Base-by-base conservation (phyloP, 2,888 invertebrate genomes). In the Meiosimyza platycephala region DNA sequence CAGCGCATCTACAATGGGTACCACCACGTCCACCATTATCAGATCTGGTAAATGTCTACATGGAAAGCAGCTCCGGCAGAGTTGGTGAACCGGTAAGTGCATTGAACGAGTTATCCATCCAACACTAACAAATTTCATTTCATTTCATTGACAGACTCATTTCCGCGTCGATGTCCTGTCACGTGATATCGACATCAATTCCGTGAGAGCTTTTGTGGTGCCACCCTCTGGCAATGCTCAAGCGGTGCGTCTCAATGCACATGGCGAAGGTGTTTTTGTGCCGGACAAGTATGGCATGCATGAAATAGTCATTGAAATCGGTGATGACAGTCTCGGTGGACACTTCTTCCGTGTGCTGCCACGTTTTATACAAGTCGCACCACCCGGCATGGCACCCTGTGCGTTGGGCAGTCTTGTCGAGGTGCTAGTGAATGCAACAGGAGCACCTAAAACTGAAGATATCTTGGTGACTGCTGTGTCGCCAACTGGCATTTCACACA, bases 201-300 rank as follows among this genome's bases (percentile, higher is more conserved):
- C 93, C 66, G 92, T 95, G 40, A 91, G 91, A 72, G 93, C 93
- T 4, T 93, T 93, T 75, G 91, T 96, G 71, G 91, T 93, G 70
- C 94, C 94, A 76, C 95, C 95, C 13, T 90, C 93, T 76, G 94
- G 94, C 72, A 90, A 91, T 75, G 90, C 91, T 78, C 90, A 90
- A 28, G 86, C 87, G 76, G 87, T 92, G 67, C 91, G 91, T 72
- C 86, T 94, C 74, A 92, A 93, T 79, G 88, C 90, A 9, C 90
- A 92, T 51, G 96, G 95, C 2, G 92, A 93, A 77, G 97, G 96
- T 11, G 92, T 92, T 74, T 98, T 95, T 82, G 90, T 94, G 11
- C 96, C 98, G 0, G 93, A 93, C 76, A 95, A 96, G 86, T 93
- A 96, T 79, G 98, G 98, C 76, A 95, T 96, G 93, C 97, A 98